phyloP scores from a whole-genome alignment of 2,113 vertebrate species.

The Dipodomys ordii region DNA sequence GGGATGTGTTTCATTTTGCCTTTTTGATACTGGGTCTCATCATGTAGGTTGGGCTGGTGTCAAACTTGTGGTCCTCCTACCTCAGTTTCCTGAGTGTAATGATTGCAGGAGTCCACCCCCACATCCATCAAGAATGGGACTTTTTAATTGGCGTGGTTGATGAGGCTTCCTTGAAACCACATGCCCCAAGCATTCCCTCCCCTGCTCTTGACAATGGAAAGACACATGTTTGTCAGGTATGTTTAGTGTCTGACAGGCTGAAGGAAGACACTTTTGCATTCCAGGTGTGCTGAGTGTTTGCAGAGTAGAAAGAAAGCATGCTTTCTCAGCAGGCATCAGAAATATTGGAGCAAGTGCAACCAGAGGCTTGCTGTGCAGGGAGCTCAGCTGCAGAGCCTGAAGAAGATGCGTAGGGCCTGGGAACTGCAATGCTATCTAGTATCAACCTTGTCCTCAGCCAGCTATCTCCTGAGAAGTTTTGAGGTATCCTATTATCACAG shows the following conservation, averaged over 20 bases:
- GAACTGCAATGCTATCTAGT: neutral
- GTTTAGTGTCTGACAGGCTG: conserved; percentile 1
- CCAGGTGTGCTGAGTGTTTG: conserved; percentile 9
- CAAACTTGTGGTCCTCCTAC: neutral
- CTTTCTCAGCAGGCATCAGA: conserved; percentile 63
- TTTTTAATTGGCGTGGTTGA: neutral
- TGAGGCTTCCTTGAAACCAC: conserved; percentile 4
- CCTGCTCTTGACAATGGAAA: neutral
- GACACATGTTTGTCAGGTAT: conserved; percentile 28
- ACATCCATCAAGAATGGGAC: neutral
- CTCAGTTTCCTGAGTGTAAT: neutral
- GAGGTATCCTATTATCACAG: neutral
- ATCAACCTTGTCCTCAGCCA: neutral
- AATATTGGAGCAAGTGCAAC: neutral
- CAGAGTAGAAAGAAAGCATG: conserved; percentile 25
- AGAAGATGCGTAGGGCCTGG: conserved; percentile 60
- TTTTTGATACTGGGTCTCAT: neutral
- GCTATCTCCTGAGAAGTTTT: neutral
- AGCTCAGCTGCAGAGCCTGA: conserved; percentile 58
- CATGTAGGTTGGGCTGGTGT: neutral
- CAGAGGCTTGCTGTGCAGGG: conserved; percentile 60
- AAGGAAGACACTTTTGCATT: neutral
- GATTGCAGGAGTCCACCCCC: neutral
- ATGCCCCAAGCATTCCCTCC: neutral
- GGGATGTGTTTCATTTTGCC: neutral